Evolutionary conservation across 1,140 invertebrate species (phyloP).

Genomic region (Epicauta chinensis): DNA sequence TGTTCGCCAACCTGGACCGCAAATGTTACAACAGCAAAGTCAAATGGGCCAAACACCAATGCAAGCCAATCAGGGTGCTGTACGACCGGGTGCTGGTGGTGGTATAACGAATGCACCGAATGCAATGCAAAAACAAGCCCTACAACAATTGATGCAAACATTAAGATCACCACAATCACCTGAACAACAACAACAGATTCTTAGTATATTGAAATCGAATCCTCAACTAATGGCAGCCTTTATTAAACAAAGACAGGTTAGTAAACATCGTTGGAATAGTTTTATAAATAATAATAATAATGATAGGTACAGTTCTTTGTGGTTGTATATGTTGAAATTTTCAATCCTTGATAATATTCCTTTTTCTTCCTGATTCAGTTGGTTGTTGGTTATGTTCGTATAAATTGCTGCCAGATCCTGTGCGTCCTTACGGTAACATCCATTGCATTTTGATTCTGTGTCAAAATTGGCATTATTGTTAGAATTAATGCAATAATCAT

Average conservation of each 20-base stretch:
- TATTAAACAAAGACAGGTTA: conserved; percentile 81
- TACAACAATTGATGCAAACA: conserved; percentile 86
- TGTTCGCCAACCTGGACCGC: conserved; percentile 42
- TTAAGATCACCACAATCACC: conserved; percentile 82
- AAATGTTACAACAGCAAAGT: conserved; percentile 26
- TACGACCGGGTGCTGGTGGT: conserved; percentile 22
- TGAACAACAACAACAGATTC: conserved; percentile 88
- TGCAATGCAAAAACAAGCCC: conserved; percentile 64
- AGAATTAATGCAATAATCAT: background rate
- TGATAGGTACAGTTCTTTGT: background rate
- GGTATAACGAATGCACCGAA: conserved; percentile 2
- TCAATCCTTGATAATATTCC: no score
- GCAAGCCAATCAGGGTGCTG: conserved; percentile 12
- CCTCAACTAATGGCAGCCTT: conserved; percentile 95
- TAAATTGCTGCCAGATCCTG: background rate
- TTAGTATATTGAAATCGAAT: conserved; percentile 89
- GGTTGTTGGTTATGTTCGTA: no score
- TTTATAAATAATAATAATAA: background rate
- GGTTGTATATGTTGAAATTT: background rate
- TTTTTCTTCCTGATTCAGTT: no score
- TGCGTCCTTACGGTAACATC: background rate
- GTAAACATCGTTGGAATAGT: conserved; percentile 3
- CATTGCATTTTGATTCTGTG: no score
- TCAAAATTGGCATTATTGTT: no score
- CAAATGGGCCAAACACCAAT: conserved; percentile 24